Evolutionary conservation across 1,140 invertebrate genomes (phyloP).

Genomic region (Drosophila ficusphila): DNA sequence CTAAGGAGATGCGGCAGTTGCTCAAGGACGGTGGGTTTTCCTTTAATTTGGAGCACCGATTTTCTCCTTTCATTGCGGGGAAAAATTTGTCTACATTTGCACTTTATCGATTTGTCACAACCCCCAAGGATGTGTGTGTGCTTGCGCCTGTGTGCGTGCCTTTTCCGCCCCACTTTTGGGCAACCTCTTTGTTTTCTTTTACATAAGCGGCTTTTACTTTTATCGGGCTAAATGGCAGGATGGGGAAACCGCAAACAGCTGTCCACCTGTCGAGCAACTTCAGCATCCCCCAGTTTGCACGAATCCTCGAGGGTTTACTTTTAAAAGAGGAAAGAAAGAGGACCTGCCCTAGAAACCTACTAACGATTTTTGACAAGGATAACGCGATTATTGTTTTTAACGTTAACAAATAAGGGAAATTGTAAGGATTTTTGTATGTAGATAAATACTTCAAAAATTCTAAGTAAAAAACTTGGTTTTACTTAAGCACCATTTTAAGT

Average conservation of each 20-base stretch:
- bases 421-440: too few species aligned
- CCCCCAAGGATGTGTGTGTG: constrained; percentile 36
- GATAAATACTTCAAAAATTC: too few species aligned
- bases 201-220: constrained; percentile 52
- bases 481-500: too few species aligned
- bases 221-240: constrained; percentile 5
- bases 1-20: constrained; percentile 94
- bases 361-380: too few species aligned
- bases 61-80: not conserved
- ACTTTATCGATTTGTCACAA: constrained; percentile 77
- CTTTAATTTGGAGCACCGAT: not conserved
- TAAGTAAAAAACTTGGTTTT: too few species aligned
- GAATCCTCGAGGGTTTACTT: not conserved
- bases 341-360: too few species aligned
- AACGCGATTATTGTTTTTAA: too few species aligned
- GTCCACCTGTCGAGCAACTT: constrained; percentile 44
- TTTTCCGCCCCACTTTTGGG: constrained; percentile 48
- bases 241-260: constrained; percentile 29
- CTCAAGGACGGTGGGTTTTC: constrained; percentile 90
- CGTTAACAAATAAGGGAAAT: too few species aligned
- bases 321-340: not conserved
- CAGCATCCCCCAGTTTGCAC: not conserved
- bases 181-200: constrained; percentile 41
- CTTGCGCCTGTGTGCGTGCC: constrained; percentile 32
- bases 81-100: constrained; percentile 82